Percentiles rank a stretch among this genome's conserved stretches.
phyloP scores from a whole-genome alignment of 2,888 invertebrate genomes.

The Mesoligia furuncula region DNA sequence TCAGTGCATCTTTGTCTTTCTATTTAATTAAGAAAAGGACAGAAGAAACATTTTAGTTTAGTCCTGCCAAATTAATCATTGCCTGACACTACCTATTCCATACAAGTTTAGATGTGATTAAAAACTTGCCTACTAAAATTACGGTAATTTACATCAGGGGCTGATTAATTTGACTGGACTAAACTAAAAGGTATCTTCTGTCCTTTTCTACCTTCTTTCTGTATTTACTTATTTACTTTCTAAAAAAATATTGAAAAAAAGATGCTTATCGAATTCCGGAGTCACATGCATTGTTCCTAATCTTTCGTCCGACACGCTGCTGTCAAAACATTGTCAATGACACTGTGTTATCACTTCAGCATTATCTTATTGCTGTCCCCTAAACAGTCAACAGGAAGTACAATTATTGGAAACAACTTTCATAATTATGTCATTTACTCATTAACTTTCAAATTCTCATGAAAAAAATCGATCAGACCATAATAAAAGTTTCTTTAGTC shows the following conservation, averaged over 20 bases:
- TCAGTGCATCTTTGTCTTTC: too few relatives aligned
- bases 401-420: neutral
- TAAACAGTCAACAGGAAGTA: constrained; percentile 20
- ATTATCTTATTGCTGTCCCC: constrained; percentile 4
- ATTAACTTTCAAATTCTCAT: neutral
- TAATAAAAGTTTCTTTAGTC: neutral
- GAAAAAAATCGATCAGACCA: neutral
- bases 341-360: constrained; percentile 12
- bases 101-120: too few relatives aligned
- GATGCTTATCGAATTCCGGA: constrained; percentile 24
- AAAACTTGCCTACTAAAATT: too few relatives aligned
- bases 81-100: too few relatives aligned
- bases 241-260: neutral
- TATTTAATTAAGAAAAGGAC: too few relatives aligned
- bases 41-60: too few relatives aligned
- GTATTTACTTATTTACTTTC: too few relatives aligned
- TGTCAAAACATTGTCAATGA: constrained; percentile 36
- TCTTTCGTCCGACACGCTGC: constrained; percentile 10
- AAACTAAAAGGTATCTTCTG: too few relatives aligned
- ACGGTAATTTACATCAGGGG: too few relatives aligned
- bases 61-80: too few relatives aligned
- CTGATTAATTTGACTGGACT: too few relatives aligned
- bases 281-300: constrained; percentile 4
- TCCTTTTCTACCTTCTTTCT: too few relatives aligned
- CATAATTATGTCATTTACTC: neutral